phyloP scores from a whole-genome alignment of 2,888 invertebrate genomes.

The Agriotes lineatus region DNA sequence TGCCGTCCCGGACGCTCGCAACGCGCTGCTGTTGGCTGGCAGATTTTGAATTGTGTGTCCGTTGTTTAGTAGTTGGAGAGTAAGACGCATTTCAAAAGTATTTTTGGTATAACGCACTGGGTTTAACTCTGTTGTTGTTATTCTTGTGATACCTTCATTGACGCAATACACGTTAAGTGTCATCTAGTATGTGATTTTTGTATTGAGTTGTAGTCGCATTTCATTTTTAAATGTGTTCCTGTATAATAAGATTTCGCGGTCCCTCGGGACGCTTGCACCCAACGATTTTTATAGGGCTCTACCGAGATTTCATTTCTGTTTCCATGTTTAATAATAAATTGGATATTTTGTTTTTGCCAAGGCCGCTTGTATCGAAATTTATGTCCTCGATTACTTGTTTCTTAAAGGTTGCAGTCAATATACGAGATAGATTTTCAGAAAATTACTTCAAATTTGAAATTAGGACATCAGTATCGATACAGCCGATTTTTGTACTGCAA shows the following conservation, averaged over 20 bases:
- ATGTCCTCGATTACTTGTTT: background rate
- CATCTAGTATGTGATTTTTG: slow-evolving; percentile 32
- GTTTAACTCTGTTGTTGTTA: slow-evolving; percentile 33
- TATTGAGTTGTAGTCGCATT: slow-evolving; percentile 28
- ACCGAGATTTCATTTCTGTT: background rate
- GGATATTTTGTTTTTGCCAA: background rate
- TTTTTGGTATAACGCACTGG: slow-evolving; percentile 23
- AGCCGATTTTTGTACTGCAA: slow-evolving; percentile 22
- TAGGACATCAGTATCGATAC: slow-evolving; percentile 22
- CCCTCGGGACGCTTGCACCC: background rate
- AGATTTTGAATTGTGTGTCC: background rate
- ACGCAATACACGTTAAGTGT: slow-evolving; percentile 32
- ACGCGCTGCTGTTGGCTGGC: no score
- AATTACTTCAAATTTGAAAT: no score
- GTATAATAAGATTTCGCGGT: slow-evolving; percentile 20
- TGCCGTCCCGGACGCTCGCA: background rate
- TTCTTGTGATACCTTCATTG: slow-evolving; percentile 43
- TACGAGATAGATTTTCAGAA: no score
- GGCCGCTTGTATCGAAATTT: slow-evolving; percentile 1
- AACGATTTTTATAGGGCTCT: background rate
- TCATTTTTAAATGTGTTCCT: slow-evolving; percentile 36
- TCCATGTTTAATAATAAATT: background rate
- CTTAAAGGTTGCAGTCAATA: no score
- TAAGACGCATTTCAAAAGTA: slow-evolving; percentile 18
- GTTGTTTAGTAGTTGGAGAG: background rate